Conservation (phyloP, 2,888 invertebrate genomes). For the Cyaniris semiargus region DNA sequence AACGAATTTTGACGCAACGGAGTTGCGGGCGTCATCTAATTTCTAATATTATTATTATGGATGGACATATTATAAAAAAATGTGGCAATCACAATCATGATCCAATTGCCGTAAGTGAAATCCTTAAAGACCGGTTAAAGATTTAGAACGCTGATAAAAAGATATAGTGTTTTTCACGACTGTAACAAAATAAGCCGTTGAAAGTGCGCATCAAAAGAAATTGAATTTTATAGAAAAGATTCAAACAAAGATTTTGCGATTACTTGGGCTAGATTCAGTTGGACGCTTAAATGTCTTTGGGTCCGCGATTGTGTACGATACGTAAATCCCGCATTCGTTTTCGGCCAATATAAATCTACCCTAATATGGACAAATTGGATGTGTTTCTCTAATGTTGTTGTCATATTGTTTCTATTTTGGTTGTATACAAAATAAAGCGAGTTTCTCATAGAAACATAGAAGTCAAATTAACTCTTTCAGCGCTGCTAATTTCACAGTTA, state of each 20-base stretch:
- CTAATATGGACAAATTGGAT: conserved; percentile 48
- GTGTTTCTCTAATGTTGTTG: conserved; percentile 29
- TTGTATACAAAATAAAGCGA: not conserved
- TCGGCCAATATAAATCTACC: conserved; percentile 55
- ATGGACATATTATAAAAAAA: not conserved
- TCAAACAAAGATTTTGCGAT: conserved; percentile 61
- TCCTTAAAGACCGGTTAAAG: not conserved
- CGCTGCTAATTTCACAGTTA: too few species aligned
- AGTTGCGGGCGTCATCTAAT: too few species aligned
- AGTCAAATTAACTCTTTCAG: not conserved
- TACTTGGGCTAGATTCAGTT: conserved; percentile 60
- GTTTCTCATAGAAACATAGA: not conserved
- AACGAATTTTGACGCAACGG: too few species aligned
- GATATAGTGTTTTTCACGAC: conserved; percentile 20
- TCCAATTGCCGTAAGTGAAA: not conserved
- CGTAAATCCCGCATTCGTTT: conserved; percentile 60
- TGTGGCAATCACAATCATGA: not conserved
- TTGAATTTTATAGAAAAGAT: conserved; percentile 73
- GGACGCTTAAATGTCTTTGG: conserved; percentile 68
- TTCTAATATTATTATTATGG: not conserved
- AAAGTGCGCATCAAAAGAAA: conserved; percentile 58
- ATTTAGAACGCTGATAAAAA: conserved; percentile 1
- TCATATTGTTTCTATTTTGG: conserved; percentile 17
- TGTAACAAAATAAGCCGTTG: conserved; percentile 29
- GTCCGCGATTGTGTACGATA: conserved; percentile 68